Evolutionary conservation across 2,888 invertebrate genomes (phyloP).

Genomic region (Nomada lathburiana): DNA sequence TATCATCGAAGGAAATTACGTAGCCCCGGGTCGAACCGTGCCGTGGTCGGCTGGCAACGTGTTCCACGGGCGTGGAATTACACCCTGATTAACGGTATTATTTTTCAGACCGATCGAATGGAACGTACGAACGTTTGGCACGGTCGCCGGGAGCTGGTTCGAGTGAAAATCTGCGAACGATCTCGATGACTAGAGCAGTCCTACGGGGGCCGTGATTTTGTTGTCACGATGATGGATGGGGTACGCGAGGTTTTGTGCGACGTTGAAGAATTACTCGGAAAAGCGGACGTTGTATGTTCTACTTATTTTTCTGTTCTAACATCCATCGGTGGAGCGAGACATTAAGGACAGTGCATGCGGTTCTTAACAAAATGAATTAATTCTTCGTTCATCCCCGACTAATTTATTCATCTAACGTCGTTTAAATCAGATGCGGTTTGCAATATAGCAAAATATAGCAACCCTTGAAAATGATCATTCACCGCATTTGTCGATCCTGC

Average conservation of each 20-base stretch:
- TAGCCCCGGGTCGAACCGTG: no score
- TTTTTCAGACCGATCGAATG: conserved; percentile 19
- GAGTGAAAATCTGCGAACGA: not conserved
- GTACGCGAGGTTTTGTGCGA: not conserved
- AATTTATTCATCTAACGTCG: no score
- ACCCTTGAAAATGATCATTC: not conserved
- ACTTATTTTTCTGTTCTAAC: not conserved
- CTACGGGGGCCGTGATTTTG: no score
- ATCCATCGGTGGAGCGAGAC: not conserved
- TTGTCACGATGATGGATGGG: not conserved
- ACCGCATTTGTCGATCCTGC: not conserved
- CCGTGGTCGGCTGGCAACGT: not conserved
- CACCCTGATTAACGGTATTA: conserved; percentile 47
- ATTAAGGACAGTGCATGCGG: not conserved
- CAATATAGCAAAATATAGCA: no score
- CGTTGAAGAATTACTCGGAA: not conserved
- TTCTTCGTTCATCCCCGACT: no score
- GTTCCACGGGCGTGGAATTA: conserved; percentile 33
- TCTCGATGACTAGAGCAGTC: not conserved
- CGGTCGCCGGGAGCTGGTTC: conserved; percentile 20
- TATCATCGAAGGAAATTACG: conserved; percentile 19
- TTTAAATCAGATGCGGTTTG: no score
- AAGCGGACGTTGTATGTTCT: conserved; percentile 8
- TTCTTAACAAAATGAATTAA: no score
- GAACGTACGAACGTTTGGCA: not conserved